Evolutionary conservation across 1,140 invertebrate species (phyloP).

Genomic region (Rhynchophorus ferrugineus): DNA sequence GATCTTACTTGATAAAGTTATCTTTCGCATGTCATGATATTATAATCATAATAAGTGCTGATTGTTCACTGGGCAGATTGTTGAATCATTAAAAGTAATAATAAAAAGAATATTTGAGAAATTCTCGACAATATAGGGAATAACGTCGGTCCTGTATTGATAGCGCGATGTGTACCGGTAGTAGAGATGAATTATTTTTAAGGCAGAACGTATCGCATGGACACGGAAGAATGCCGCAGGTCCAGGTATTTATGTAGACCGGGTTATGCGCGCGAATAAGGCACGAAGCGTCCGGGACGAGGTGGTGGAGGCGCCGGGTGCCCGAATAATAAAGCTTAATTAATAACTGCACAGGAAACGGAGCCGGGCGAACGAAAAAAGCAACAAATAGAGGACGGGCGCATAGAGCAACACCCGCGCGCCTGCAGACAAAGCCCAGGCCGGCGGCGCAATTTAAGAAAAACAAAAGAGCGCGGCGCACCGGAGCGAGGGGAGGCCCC

Average conservation of each 20-base stretch:
- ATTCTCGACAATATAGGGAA: too few species aligned
- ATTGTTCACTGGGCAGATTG: too few species aligned
- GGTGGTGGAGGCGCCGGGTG: background rate
- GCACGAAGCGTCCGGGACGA: background rate
- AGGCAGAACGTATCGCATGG: background rate
- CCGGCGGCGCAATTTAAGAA: conserved; percentile 27
- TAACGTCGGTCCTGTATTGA: too few species aligned
- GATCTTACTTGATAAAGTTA: too few species aligned
- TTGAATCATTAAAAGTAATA: too few species aligned
- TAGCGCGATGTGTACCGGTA: background rate
- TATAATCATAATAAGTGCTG: too few species aligned
- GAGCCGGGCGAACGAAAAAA: conserved; percentile 17
- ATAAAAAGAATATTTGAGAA: too few species aligned
- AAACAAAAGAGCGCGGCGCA: conserved; percentile 25
- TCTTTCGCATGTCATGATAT: too few species aligned
- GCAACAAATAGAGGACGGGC: conserved; percentile 16
- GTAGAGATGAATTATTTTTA: background rate
- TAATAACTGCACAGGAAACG: conserved; percentile 22
- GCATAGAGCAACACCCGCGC: conserved; percentile 22
- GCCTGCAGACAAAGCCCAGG: conserved; percentile 21
- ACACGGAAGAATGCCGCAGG: background rate
- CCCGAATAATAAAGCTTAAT: conserved; percentile 22
- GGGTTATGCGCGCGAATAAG: background rate
- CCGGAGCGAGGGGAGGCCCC: background rate
- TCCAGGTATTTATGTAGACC: background rate